These are phyloP conservation scores for Lutjanus campechanus DNA, from an alignment of 2,797 vertebrate species.

Conservation along the genomic window DNA sequence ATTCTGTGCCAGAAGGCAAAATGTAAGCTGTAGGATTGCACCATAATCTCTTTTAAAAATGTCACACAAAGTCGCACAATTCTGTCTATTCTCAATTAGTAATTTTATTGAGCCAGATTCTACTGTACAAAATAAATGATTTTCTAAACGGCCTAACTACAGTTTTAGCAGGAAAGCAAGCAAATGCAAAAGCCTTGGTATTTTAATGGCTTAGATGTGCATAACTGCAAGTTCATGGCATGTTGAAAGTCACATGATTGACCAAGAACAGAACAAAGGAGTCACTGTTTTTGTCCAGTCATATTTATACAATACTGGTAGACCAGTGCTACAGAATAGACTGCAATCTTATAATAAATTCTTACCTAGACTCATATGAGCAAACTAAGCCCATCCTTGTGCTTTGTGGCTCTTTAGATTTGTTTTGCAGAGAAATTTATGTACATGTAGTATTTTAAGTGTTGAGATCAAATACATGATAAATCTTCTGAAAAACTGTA, in stretches of 20 bases:
- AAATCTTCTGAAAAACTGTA: not conserved
- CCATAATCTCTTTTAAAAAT: not conserved
- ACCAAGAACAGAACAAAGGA: slow-evolving; percentile 1
- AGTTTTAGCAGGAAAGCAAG: not conserved
- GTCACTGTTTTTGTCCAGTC: not conserved
- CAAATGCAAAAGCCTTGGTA: not conserved
- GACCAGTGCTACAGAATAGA: rapidly evolving
- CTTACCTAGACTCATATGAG: not conserved
- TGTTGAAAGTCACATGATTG: not conserved
- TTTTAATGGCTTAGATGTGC: not conserved
- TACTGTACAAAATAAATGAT: too few relatives aligned
- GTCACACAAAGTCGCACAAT: not conserved
- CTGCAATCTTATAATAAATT: too few relatives aligned
- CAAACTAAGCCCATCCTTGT: not conserved
- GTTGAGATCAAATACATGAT: not conserved
- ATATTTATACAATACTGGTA: not conserved
- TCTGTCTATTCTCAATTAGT: not conserved
- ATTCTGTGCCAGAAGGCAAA: too few relatives aligned
- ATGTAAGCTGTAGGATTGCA: not conserved
- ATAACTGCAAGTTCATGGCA: not conserved
- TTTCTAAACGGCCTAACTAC: not conserved
- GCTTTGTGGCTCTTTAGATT: too few relatives aligned
- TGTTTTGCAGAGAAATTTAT: not conserved
- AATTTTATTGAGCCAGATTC: not conserved
- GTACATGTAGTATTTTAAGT: not conserved